These are phyloP conservation scores for Nebria brevicollis DNA, from an alignment of 2,888 invertebrate species.

Conservation along the genomic window DNA sequence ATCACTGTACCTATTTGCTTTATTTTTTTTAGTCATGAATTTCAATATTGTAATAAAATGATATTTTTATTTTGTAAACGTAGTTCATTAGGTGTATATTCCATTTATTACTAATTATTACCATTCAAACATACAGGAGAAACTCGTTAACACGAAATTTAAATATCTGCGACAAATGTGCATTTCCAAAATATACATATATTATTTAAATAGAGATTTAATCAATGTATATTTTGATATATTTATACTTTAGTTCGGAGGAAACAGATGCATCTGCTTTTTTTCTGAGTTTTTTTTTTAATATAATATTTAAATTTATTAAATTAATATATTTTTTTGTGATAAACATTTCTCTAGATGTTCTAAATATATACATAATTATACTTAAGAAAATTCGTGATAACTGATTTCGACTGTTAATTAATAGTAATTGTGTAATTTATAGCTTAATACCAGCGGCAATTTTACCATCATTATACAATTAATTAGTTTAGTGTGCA, in stretches of 20 bases:
- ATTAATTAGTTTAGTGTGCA: conserved; percentile 9
- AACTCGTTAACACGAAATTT: neutral
- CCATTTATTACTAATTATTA: neutral
- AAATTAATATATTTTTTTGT: too few species aligned
- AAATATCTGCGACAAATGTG: neutral
- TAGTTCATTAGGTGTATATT: neutral
- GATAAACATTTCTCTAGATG: neutral
- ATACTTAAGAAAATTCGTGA: neutral
- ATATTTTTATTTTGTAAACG: neutral
- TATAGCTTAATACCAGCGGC: conserved; percentile 13
- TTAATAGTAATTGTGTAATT: conserved; percentile 2
- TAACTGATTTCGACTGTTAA: conserved; percentile 9
- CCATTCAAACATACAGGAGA: neutral
- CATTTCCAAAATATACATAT: neutral
- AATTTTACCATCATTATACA: conserved; percentile 6
- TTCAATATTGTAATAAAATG: neutral
- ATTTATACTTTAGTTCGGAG: neutral
- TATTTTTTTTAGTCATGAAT: neutral
- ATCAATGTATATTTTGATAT: neutral
- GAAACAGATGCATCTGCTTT: too few species aligned
- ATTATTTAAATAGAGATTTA: neutral
- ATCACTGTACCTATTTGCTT: neutral
- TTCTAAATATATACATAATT: conserved; percentile 6
- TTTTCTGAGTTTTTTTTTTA: too few species aligned
- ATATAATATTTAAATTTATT: too few species aligned